Percentiles rank a stretch among this genome's conserved stretches.
Conservation (phyloP, 1,140 invertebrate genomes). For the Drosophila pseudoananassae region DNA sequence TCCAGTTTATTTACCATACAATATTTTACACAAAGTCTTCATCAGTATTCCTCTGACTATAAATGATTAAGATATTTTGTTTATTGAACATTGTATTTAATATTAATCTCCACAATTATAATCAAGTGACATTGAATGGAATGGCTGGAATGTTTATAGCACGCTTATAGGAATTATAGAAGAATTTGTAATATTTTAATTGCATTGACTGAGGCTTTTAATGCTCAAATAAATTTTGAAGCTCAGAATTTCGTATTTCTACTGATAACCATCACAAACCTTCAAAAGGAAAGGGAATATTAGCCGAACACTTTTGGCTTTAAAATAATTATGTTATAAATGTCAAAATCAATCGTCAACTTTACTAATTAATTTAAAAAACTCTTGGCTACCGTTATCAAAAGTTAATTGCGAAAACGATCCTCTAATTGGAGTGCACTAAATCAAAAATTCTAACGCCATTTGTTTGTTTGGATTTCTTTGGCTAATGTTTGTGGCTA, state of each 20-base stretch:
- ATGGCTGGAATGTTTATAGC: no score
- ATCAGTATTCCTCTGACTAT: no score
- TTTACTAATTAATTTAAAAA: conserved; percentile 7
- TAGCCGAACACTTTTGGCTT: not conserved
- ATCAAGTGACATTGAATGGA: no score
- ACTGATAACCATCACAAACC: no score
- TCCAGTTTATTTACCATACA: not conserved
- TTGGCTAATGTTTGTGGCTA: conserved; percentile 2
- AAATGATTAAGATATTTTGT: no score
- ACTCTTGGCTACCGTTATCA: conserved; percentile 16
- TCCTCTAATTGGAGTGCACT: conserved; percentile 40
- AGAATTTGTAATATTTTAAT: not conserved
- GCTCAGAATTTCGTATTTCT: not conserved
- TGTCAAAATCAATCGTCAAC: conserved; percentile 1
- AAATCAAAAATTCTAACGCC: conserved; percentile 47
- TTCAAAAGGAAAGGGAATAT: not conserved
- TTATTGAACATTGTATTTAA: not conserved
- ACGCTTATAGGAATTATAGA: not conserved
- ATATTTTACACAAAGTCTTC: not conserved
- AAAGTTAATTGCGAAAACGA: conserved; percentile 30
- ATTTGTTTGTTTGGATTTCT: conserved; percentile 23
- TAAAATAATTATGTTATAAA: not conserved
- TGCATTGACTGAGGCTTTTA: not conserved
- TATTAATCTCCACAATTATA: no score
- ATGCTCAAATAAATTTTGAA: not conserved